A percentile compares a stretch with the other conserved stretches of the same genome.
Evolutionary conservation across 37 sponge, comb jelly and placozoan species (phyloP).

Genomic region (Aplysina aerophoba): DNA sequence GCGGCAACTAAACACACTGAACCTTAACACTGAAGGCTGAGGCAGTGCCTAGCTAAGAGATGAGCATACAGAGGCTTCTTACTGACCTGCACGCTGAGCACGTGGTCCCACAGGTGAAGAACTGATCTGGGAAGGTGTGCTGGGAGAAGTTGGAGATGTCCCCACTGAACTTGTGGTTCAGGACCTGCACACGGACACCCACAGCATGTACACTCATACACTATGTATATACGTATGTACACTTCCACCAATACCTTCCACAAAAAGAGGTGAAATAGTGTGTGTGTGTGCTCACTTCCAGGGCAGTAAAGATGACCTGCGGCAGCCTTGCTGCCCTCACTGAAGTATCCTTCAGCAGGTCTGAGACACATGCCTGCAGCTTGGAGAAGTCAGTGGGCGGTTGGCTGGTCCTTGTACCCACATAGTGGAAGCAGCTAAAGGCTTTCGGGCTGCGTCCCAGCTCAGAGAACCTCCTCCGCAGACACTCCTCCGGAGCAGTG

Average conservation of each 20-base stretch:
- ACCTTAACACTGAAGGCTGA: too few species aligned
- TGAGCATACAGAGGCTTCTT: neutral
- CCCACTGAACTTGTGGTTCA: constrained; percentile 85
- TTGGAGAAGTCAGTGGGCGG: constrained; percentile 79
- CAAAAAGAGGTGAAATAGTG: too few species aligned
- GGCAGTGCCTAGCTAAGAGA: too few species aligned
- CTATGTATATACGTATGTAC: neutral
- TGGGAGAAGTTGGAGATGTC: constrained; percentile 46
- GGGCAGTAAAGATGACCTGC: constrained; percentile 59
- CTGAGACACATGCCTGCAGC: constrained; percentile 49
- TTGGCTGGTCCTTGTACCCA: constrained; percentile 64
- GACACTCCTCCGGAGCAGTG: constrained; percentile 61
- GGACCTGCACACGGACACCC: constrained; percentile 39
- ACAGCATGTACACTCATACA: neutral
- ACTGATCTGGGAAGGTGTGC: constrained; percentile 84
- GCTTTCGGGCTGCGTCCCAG: constrained; percentile 64
- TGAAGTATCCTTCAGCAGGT: constrained; percentile 66
- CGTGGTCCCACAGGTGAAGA: constrained; percentile 79
- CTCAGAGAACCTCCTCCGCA: constrained; percentile 67
- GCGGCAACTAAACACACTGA: neutral
- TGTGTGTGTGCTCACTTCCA: constrained; percentile 47
- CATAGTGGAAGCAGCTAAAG: constrained; percentile 82
- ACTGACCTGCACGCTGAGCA: constrained; percentile 88
- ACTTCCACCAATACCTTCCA: too few species aligned
- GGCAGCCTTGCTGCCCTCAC: constrained; percentile 70